phyloP scores from a whole-genome alignment of 2,797 vertebrate genomes.

The Loriculus beryllinus region DNA sequence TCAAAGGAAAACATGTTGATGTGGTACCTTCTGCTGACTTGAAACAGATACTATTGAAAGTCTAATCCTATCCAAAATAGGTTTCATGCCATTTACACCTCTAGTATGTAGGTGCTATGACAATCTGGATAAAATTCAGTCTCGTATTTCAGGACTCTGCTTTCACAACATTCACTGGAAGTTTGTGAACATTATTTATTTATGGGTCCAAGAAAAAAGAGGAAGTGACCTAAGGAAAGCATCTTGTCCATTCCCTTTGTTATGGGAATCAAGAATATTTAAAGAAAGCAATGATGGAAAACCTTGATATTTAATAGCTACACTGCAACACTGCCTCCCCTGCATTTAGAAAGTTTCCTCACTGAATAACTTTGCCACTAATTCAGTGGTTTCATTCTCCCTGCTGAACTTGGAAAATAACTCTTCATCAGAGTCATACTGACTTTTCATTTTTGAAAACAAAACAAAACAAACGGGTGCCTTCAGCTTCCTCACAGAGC shows the following conservation, averaged over 20 bases:
- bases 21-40: neutral
- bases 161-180: neutral
- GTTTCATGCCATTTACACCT: neutral
- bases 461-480: neutral
- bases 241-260: neutral
- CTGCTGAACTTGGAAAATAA: neutral
- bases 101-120: neutral
- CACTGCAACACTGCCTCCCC: fast-evolving
- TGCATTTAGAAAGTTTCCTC: neutral
- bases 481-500: neutral
- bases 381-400: neutral
- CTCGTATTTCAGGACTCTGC: neutral
- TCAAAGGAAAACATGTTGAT: neutral
- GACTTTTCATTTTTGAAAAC: neutral
- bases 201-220: neutral
- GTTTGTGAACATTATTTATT: neutral
- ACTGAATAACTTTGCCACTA: neutral
- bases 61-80: neutral
- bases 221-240: neutral
- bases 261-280: neutral
- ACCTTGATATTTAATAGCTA: neutral
- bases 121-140: neutral
- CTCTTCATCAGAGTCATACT: neutral
- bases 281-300: neutral
- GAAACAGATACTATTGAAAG: neutral